Base-by-base conservation (phyloP, 2,888 invertebrate genomes). In the Cryptocephalus primarius region DNA sequence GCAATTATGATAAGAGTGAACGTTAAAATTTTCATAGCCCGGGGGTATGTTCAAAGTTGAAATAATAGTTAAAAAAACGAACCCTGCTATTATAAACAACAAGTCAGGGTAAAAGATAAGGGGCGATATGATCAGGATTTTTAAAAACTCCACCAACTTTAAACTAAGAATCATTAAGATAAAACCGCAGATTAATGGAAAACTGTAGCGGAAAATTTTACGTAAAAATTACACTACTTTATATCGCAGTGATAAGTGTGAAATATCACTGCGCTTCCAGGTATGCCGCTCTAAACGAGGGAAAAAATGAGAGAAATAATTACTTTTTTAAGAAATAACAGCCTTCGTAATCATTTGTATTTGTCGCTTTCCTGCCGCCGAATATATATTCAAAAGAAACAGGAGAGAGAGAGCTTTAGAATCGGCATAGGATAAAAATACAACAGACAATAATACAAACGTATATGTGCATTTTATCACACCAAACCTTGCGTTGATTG, bases 121-220 rank as follows among this genome's bases (percentile, higher is more conserved):
- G 39, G 13, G 34, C 54, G 62, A 62, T 62, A 58, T 50, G 54
- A 62, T 62, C 62, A 55, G 48, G 58, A 50, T 58, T 65, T 69
- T 67, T 64, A 64, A 66, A 68, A 67, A 67, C 61, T 62, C 63
- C 56, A 60, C 65, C 57, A 69, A 68, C 64, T 70, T 66, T 63
- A 64, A 65, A 67, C 66, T 65, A 68, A 69, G 68, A 69, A 69
- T 69, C 68, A 67, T 70, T 70, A 69, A 70, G 70, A 70, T 70
- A 69, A 70, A 66, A 61, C 64, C 60, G 54, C 61, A 67, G 69
- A 70, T 70, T 69, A 70, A 70, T 70, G 69, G 65, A 66, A 69
- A 68, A 67, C 63, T 68, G 68, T 68, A 68, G 68, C 67, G 68
- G 68, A 68, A 70, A 69, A 69, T 70, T 69, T 69, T 63, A 67